phyloP scores from a whole-genome alignment of 2,113 vertebrate species.

The Neogobius melanostomus region DNA sequence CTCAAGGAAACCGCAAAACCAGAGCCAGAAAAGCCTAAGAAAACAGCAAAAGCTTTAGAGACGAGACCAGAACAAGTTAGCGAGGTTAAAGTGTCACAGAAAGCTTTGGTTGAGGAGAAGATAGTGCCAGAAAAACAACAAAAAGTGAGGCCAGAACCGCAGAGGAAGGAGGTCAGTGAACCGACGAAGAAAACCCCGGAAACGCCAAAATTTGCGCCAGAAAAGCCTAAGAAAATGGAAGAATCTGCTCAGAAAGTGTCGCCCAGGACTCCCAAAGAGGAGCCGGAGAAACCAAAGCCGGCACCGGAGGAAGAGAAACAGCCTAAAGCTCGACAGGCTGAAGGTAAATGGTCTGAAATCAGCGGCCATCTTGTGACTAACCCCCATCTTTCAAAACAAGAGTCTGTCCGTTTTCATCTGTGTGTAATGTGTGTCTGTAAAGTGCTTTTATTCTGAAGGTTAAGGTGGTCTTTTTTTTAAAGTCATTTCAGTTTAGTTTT shows the following conservation, averaged over 20 bases:
- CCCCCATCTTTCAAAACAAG: neutral
- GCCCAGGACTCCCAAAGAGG: neutral
- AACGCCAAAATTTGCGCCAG: neutral
- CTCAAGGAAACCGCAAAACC: neutral
- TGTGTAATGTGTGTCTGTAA: neutral
- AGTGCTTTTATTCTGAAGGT: neutral
- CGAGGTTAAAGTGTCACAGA: too few species aligned
- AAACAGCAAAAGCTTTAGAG: too few species aligned
- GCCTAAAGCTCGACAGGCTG: neutral
- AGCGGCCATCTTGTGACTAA: conserved; percentile 1
- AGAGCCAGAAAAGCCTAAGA: neutral
- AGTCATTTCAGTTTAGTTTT: neutral
- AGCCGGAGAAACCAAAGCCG: neutral
- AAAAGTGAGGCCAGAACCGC: too few species aligned
- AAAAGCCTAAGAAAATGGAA: neutral
- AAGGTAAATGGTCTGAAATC: neutral
- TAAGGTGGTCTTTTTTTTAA: neutral
- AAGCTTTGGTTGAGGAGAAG: too few species aligned
- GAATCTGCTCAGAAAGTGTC: neutral
- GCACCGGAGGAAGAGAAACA: neutral
- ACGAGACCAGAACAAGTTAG: too few species aligned
- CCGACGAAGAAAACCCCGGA: too few species aligned
- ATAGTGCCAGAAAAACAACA: too few species aligned
- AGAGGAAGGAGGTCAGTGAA: too few species aligned
- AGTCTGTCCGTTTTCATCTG: neutral